Evolutionary conservation across 2,888 invertebrate genomes (phyloP), one percentile per base, ranked within the genome.

Genomic region (Hipparchia sbordonii): DNA sequence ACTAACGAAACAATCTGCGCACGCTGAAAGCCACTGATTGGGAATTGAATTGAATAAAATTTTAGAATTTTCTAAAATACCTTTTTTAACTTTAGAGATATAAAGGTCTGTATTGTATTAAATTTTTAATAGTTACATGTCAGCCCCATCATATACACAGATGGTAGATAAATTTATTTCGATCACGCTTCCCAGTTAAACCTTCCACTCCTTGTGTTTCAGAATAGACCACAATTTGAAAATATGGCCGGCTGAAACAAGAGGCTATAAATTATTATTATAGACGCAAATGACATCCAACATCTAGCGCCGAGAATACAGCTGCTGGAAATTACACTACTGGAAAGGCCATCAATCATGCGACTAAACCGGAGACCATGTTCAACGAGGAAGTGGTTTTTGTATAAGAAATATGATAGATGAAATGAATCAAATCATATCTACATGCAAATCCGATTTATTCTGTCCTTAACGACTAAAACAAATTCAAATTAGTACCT

Each of bases 281-380:
- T 67, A 60, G 72, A 73, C 70, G 73, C 73, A 72, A 67, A 69
- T 73, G 72, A 77, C 77, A 77, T 74, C 72, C 74, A 75, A 77
- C 76, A 72, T 67, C 65, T 63, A 73, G 48, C 60, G 52, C 48
- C 65, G 54, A 67, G 61, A 67, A 69, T 72, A 65, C 45, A 60
- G 68, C 68, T 74, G 69, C 68, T 74, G 74, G 60, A 76, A 74
- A 76, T 76, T 74, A 62, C 65, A 57, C 71, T 66, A 57, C 65
- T 46, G 76, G 54, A 76, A 78, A 72, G 74, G 72, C 74, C 77
- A 85, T 85, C 82, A 81, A 86, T 86, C 85, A 85, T 75, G 1
- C 66, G 46, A n/a, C 45, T 72, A 72, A 66, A 65, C 51, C 62
- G 62, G 70, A 65, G 60, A 63, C 80, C 75, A 76, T 72, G 61